Percentiles rank a stretch among this genome's conserved stretches.
phyloP scores from a whole-genome alignment of 2,113 vertebrate genomes.

The Lagenorhynchus albirostris region DNA sequence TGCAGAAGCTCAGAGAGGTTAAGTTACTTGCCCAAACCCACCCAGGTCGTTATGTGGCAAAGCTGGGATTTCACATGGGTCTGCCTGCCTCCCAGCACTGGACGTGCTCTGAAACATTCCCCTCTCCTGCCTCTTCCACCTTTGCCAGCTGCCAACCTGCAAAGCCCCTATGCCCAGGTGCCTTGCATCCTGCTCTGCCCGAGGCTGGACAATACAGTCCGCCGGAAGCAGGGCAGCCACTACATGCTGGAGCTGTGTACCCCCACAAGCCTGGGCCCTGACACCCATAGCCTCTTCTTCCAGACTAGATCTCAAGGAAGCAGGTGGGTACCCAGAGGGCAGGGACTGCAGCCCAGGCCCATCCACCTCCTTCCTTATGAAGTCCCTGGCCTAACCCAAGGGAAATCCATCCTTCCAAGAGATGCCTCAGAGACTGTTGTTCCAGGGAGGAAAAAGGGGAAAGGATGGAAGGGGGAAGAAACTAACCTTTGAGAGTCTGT shows the following conservation, averaged over 20 bases:
- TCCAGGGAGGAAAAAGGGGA: neutral
- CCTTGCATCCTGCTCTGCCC: conserved; percentile 54
- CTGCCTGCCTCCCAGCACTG: neutral
- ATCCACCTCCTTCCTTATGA: neutral
- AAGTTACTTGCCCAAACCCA: neutral
- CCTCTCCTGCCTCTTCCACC: neutral
- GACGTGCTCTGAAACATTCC: neutral
- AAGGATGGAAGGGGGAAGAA: neutral
- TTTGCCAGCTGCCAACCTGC: conserved; percentile 44
- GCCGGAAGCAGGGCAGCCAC: conserved; percentile 38
- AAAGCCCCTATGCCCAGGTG: conserved; percentile 64
- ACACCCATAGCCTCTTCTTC: neutral
- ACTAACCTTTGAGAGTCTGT: neutral
- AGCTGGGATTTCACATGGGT: neutral
- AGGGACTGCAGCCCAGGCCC: neutral
- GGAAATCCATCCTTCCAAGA: neutral
- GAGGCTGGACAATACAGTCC: neutral
- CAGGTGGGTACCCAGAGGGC: conserved; percentile 32
- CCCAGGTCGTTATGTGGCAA: neutral
- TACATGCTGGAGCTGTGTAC: neutral
- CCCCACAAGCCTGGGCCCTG: neutral
- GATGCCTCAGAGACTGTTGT: neutral
- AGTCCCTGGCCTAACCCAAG: neutral
- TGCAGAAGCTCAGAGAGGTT: neutral
- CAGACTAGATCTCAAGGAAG: conserved; percentile 47